Base-by-base conservation (phyloP, 2,113 vertebrate species). In the Heliornis fulica region DNA sequence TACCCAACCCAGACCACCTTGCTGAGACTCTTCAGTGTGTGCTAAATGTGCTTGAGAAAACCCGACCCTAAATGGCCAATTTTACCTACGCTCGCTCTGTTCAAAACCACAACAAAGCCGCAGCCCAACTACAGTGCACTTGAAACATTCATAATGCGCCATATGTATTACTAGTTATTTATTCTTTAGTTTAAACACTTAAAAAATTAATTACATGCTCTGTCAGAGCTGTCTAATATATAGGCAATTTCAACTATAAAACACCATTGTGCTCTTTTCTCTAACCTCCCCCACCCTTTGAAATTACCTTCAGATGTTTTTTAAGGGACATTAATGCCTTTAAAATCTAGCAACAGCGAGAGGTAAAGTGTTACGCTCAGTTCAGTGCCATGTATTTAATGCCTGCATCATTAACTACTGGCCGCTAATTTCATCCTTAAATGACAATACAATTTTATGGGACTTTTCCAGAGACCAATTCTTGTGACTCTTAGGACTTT, bases 141-240 rank as follows among this genome's bases (percentile, higher is more conserved):
- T 83, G 85, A 91, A 95, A 93, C 83, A 72, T 75, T 94, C 71
- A 57, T 45, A 83, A 94, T 75, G 75, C 65, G 83, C 77, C 87
- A 36, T 85, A 70, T 68, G 68, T 70, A 81, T 69, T 84, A 51
- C 80, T 83, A 48, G 85, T 95, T 96, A 96, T 95, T 97, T 97
- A 96, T 96, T 71, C 91, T 89, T 94, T 77, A 91, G 80, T 72
- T 90, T 83, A 91, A 96, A 96, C 85, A 93, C 94, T 93, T 97
- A 94, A 93, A 96, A 97, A 97, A 97, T 96, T 97, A 97, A 97
- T 97, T 97, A 97, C 95, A 97, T 31, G 91, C 89, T 97, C 95
- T 97, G 90, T 93, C 96, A 96, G 94, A 94, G 92, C 83, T 95
- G 82, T 78, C 89, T 96, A 95, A 97, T 91, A 89, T 89, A 96